Conservation (phyloP, 1,140 invertebrate species). For the Teleogryllus occipitalis region DNA sequence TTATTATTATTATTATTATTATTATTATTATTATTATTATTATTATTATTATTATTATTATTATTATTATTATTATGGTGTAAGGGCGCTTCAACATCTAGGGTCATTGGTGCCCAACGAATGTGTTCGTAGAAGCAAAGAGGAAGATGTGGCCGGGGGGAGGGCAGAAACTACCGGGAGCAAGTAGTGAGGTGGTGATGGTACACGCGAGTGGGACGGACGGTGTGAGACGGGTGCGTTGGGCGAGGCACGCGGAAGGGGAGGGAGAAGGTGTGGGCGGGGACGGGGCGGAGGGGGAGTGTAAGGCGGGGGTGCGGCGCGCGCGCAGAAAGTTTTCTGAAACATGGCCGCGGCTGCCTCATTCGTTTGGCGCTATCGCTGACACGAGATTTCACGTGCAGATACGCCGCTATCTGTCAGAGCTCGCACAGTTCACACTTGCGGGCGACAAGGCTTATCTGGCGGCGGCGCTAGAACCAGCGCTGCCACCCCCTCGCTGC, state of each 20-base stretch:
- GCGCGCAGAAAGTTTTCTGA: not conserved
- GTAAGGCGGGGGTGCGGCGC: too few relatives aligned
- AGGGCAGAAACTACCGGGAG: too few relatives aligned
- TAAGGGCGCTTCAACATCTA: not conserved
- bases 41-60: conserved; percentile 8
- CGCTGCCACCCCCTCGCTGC: too few relatives aligned
- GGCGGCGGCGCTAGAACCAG: too few relatives aligned
- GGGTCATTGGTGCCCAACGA: not conserved
- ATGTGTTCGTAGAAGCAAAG: too few relatives aligned
- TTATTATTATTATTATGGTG: conserved; percentile 8
- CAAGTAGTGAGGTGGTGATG: too few relatives aligned
- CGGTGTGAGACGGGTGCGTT: too few relatives aligned
- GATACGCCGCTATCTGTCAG: not conserved
- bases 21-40: conserved; percentile 8
- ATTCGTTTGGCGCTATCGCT: not conserved
- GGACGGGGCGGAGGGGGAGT: too few relatives aligned
- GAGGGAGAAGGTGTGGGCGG: too few relatives aligned
- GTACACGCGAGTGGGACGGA: too few relatives aligned
- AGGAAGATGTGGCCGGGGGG: too few relatives aligned
- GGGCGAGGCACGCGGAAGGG: too few relatives aligned
- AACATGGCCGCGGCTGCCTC: not conserved
- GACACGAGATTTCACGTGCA: not conserved
- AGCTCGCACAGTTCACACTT: not conserved
- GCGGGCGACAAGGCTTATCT: not conserved
- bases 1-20: not conserved